Conservation (phyloP, 2,113 vertebrate genomes). For the Morphnarchus princeps region DNA sequence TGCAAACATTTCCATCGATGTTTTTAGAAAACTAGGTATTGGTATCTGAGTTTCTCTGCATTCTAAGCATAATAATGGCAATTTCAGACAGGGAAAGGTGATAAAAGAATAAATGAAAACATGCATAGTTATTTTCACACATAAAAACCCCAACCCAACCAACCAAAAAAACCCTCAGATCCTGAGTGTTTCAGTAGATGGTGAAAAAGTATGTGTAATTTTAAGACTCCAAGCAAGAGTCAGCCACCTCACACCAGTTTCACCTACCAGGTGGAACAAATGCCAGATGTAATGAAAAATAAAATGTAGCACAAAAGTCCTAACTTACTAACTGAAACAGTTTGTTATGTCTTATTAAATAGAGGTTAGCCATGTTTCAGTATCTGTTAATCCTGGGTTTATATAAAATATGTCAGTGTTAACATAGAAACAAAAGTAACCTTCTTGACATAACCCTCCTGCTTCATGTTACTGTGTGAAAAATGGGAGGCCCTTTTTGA, state of each 20-base stretch:
- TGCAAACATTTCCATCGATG: neutral
- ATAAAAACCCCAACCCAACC: neutral
- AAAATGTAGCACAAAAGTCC: neutral
- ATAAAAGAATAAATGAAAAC: neutral
- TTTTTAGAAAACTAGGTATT: neutral
- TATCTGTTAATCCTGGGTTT: neutral
- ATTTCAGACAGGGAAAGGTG: neutral
- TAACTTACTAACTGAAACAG: neutral
- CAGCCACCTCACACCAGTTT: neutral
- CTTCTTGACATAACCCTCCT: neutral
- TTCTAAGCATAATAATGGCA: neutral
- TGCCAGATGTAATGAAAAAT: neutral
- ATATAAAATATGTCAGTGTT: neutral
- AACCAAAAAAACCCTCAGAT: neutral
- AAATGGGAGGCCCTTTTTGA: neutral
- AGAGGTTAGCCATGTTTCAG: neutral
- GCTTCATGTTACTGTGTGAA: neutral
- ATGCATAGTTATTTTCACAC: neutral
- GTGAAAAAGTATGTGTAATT: neutral
- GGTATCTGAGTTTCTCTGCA: neutral
- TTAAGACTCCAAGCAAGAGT: neutral
- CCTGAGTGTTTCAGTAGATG: neutral
- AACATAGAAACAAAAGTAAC: neutral
- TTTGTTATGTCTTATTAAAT: neutral
- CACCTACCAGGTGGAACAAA: neutral